Percentiles rank a stretch among this genome's conserved stretches.
Evolutionary conservation across 2,888 invertebrate species (phyloP).

Genomic region (Meta bourneti): DNA sequence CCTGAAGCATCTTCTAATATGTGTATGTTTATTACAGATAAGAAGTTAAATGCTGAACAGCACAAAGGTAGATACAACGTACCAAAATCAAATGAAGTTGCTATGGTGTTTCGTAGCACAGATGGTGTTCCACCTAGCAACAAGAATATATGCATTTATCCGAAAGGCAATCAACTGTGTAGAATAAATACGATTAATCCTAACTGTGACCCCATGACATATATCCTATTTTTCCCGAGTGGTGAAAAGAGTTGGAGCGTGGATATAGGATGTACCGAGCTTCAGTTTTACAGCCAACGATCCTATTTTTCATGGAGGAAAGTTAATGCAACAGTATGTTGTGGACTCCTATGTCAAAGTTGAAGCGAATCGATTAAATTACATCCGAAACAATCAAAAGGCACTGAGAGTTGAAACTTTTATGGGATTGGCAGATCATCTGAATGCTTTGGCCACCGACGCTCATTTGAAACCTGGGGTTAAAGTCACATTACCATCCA

Average conservation of each 20-base stretch:
- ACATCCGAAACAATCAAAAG: background rate
- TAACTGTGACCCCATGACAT: constrained; percentile 28
- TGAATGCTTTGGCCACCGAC: background rate
- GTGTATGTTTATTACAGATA: background rate
- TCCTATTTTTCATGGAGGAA: constrained; percentile 78
- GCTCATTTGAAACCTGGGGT: background rate
- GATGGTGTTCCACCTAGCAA: constrained; percentile 49
- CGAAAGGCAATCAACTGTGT: background rate
- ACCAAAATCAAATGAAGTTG: constrained; percentile 27
- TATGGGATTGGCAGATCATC: background rate
- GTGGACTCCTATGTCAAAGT: constrained; percentile 79
- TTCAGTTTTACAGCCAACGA: constrained; percentile 20
- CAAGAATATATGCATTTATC: constrained; percentile 9
- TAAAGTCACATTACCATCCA: constrained; percentile 7
- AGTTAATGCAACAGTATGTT: constrained; percentile 79
- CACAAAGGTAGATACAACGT: constrained; percentile 27
- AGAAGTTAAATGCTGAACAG: background rate
- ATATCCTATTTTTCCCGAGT: constrained; percentile 25
- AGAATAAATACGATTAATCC: constrained; percentile 5
- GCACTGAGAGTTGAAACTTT: background rate
- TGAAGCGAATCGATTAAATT: constrained; percentile 76
- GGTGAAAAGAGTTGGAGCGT: background rate
- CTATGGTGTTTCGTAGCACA: constrained; percentile 53
- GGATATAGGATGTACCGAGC: background rate
- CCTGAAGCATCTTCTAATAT: too few relatives aligned